Evolutionary conservation across 2,888 invertebrate genomes (phyloP), one percentile per base, ranked within the genome.

Genomic region (Drosophila suboccidentalis): DNA sequence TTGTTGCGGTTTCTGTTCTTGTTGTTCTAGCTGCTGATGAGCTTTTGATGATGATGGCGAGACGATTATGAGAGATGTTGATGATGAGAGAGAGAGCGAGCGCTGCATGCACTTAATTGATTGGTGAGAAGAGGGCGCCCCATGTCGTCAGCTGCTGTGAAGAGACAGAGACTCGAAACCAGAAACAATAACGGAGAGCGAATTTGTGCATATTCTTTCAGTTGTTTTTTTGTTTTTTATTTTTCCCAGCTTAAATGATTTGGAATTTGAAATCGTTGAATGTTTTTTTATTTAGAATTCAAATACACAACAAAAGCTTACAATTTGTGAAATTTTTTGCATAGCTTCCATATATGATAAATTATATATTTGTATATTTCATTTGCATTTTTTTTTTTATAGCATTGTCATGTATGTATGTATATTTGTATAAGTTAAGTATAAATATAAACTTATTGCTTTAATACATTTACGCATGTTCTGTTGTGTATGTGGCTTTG

Each of bases 241-340:
- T 41, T 39, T 17, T 13, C 55, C 63, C 60, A 59, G 29, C 29
- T 54, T 39, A 58, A 74, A 64, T 74, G 47, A 70, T 64, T 53
- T 70, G 47, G 50, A 22, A 70, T 41, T 75, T 63, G 43, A 75
- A 78, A 74, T 83, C 76, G 63, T 79, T 81, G 80, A 78, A 54
- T 70, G 71, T 83, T 82, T 60, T 53, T 79, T 84, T 84, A 84
- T 84, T 84, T 72, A 71, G 85, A 84, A 85, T 84, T 87, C 73
- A 87, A 83, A 78, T 86, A 83, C 79, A 87, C 86, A 87, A 83
- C 86, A 86, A 86, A 86, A 86, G 86, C 88, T 86, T 86, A 87
- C 86, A 85, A 77, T 85, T 82, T 79, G 75, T 76, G 76, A 77
- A 73, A 57, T 71, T 77, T 67, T 67, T 75, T 77, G 77, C 76